Evolutionary conservation across 2,888 invertebrate species (phyloP).

Genomic region (Polydrusus cervinus): DNA sequence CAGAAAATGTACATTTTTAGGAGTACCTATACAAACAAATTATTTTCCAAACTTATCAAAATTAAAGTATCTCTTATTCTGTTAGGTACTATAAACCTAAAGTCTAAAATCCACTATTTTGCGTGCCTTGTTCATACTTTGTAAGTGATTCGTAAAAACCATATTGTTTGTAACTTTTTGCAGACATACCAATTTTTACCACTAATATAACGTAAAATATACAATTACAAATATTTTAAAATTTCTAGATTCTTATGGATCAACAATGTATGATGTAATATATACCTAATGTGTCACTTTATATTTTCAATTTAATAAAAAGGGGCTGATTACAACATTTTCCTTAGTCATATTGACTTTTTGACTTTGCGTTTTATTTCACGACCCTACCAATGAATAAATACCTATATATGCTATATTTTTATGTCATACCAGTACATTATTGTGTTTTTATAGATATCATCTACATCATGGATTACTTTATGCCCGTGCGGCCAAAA

Average conservation of each 20-base stretch:
- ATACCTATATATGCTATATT: no score
- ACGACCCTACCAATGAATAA: neutral
- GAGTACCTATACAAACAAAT: neutral
- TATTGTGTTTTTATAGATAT: no score
- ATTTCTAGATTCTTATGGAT: slow-evolving; percentile 68
- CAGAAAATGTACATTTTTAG: slow-evolving; percentile 20
- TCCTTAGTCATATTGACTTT: slow-evolving; percentile 70
- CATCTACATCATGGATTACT: no score
- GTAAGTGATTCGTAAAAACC: slow-evolving; percentile 64
- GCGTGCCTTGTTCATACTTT: slow-evolving; percentile 70
- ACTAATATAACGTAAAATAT: slow-evolving; percentile 36
- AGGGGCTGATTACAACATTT: slow-evolving; percentile 68
- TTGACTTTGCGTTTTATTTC: slow-evolving; percentile 62
- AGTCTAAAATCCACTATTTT: slow-evolving; percentile 66
- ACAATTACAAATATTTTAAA: slow-evolving; percentile 44
- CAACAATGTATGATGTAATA: slow-evolving; percentile 59
- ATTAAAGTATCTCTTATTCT: slow-evolving; percentile 9
- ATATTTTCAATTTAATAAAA: slow-evolving; percentile 70
- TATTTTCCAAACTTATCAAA: slow-evolving; percentile 24
- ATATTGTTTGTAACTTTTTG: slow-evolving; percentile 63
- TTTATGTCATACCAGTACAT: no score
- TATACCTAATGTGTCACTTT: slow-evolving; percentile 67
- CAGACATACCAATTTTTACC: slow-evolving; percentile 58
- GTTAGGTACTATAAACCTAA: slow-evolving; percentile 32
- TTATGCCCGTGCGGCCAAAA: no score